phyloP scores from a whole-genome alignment of 2,797 vertebrate genomes.

The Orientallactaga sibirica region DNA sequence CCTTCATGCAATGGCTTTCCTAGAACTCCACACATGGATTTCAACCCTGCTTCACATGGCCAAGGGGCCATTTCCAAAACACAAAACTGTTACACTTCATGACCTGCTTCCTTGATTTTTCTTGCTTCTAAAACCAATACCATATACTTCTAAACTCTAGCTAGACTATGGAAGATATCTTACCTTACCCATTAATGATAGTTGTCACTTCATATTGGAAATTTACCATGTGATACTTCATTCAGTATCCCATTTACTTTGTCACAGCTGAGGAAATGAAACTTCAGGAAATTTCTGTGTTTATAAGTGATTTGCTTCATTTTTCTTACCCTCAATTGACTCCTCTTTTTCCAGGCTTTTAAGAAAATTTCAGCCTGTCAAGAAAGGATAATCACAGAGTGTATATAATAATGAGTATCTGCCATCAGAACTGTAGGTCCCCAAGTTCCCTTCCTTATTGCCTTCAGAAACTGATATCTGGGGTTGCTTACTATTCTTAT shows the following conservation, averaged over 20 bases:
- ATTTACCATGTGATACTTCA: neutral
- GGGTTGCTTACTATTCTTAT: neutral
- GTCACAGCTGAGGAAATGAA: neutral
- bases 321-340: neutral
- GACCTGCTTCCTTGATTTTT: too few relatives aligned
- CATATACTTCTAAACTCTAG: neutral
- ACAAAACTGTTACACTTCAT: too few relatives aligned
- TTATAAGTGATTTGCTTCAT: neutral
- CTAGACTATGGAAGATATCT: neutral
- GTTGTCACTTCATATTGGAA: neutral
- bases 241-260: slow-evolving; percentile 6
- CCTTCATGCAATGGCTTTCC: too few relatives aligned
- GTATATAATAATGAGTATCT: neutral
- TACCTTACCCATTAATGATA: neutral
- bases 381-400: neutral
- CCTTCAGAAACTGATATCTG: neutral
- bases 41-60: too few relatives aligned
- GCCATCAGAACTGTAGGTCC: neutral
- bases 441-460: neutral
- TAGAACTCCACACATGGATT: too few relatives aligned
- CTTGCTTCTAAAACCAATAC: too few relatives aligned
- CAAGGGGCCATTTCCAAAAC: too few relatives aligned
- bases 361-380: neutral
- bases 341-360: neutral
- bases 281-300: neutral